Evolutionary conservation across 2,888 invertebrate genomes (phyloP).

Genomic region (Drosophila rellima): DNA sequence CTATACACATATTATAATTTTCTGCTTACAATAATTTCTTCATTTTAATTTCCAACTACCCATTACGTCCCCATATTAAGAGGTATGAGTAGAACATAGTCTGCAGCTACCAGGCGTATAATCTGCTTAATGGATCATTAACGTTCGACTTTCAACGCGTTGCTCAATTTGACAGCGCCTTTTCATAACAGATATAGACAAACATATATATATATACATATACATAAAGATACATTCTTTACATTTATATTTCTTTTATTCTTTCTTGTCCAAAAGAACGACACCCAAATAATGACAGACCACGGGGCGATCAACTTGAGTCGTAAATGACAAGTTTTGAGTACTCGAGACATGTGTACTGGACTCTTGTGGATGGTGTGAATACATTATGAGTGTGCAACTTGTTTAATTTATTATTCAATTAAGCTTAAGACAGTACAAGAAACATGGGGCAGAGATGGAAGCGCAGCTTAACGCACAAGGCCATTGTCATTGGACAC

Average conservation of each 20-base stretch:
- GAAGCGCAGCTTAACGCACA: slow-evolving; percentile 14
- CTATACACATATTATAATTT: no score
- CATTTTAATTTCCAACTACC: not conserved
- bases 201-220: slow-evolving; percentile 1
- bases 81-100: slow-evolving; percentile 32
- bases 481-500: slow-evolving; percentile 32
- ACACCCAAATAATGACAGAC: slow-evolving; percentile 47
- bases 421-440: slow-evolving; percentile 48
- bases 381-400: slow-evolving; percentile 57
- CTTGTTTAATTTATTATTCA: slow-evolving; percentile 71
- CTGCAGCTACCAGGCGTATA: slow-evolving; percentile 55
- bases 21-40: no score
- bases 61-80: not conserved
- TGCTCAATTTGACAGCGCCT: slow-evolving; percentile 63
- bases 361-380: slow-evolving; percentile 30
- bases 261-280: slow-evolving; percentile 26
- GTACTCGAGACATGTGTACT: slow-evolving; percentile 25
- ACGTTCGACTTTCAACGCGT: slow-evolving; percentile 67
- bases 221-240: slow-evolving; percentile 7
- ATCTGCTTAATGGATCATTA: slow-evolving; percentile 82
- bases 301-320: slow-evolving; percentile 22
- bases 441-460: slow-evolving; percentile 20
- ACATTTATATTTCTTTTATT: slow-evolving; percentile 15
- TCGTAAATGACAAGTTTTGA: slow-evolving; percentile 22
- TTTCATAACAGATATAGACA: slow-evolving; percentile 41